Conservation (phyloP, 2,797 vertebrate genomes). For the Phrynocephalus vlangalii region DNA sequence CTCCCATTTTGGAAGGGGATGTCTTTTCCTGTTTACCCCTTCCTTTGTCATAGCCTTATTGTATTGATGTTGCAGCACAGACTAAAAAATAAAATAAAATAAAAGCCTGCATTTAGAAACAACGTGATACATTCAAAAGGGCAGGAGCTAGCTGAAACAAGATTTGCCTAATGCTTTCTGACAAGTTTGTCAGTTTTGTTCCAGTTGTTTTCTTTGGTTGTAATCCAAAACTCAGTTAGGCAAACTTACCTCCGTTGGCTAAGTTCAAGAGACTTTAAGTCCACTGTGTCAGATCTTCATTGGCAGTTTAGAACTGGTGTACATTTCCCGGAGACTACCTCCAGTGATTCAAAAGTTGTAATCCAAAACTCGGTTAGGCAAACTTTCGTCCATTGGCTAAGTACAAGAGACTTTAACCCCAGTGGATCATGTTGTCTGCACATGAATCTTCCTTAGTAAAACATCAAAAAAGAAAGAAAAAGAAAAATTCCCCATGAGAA, state of each 20-base stretch:
- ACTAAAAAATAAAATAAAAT: not conserved
- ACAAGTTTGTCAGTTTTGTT: not conserved
- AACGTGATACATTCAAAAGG: not conserved
- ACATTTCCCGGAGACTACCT: too few species aligned
- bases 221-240: not conserved
- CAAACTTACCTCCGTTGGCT: conserved; percentile 2
- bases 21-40: conserved; percentile 3
- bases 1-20: not conserved
- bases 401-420: not conserved
- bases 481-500: not conserved
- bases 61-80: not conserved
- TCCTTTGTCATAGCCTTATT: not conserved
- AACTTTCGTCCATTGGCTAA: conserved; percentile 1
- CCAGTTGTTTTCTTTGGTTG: conserved; percentile 7
- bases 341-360: not conserved
- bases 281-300: not conserved
- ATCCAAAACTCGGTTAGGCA: not conserved
- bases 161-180: not conserved
- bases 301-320: too few species aligned
- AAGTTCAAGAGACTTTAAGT: not conserved
- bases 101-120: not conserved
- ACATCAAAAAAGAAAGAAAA: too few species aligned
- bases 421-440: conserved; percentile 3
- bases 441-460: conserved; percentile 17
- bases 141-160: not conserved